Evolutionary conservation across 2,888 invertebrate genomes (phyloP).

Genomic region (Sphaerophoria rueppellii): DNA sequence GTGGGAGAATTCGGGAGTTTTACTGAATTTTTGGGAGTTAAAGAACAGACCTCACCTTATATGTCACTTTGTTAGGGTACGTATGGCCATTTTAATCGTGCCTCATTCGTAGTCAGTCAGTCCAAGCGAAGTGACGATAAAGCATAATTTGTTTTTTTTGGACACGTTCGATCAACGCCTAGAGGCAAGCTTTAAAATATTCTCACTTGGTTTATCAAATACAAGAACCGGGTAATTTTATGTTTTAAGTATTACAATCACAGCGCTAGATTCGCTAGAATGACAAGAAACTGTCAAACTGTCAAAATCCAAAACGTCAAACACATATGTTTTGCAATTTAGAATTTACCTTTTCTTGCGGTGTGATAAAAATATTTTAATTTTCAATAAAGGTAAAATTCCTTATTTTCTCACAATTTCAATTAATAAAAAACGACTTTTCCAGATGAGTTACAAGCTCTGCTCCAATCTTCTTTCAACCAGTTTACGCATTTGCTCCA

Average conservation of each 20-base stretch:
- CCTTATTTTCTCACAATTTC: not conserved
- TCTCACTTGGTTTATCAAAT: not conserved
- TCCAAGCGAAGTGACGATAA: no score
- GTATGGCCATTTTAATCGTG: no score
- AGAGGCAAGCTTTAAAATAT: no score
- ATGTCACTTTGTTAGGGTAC: no score
- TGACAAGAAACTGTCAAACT: no score
- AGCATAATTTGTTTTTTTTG: no score
- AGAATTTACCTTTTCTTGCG: not conserved
- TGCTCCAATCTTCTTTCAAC: constrained; percentile 38
- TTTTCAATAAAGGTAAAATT: constrained; percentile 1
- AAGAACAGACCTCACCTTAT: no score
- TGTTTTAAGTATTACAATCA: not conserved
- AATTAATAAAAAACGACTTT: constrained; percentile 8
- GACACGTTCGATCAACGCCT: no score
- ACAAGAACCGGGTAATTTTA: not conserved
- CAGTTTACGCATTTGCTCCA: constrained; percentile 47
- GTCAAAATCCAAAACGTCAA: not conserved
- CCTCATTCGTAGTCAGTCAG: no score
- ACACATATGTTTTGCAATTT: constrained; percentile 41
- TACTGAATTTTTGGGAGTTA: no score
- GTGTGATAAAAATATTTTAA: constrained; percentile 18
- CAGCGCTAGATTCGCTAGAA: not conserved
- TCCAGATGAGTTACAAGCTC: constrained; percentile 60
- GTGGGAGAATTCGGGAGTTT: no score